phyloP scores from a whole-genome alignment of 2,113 vertebrate genomes.

The Xyliphius kryptos region DNA sequence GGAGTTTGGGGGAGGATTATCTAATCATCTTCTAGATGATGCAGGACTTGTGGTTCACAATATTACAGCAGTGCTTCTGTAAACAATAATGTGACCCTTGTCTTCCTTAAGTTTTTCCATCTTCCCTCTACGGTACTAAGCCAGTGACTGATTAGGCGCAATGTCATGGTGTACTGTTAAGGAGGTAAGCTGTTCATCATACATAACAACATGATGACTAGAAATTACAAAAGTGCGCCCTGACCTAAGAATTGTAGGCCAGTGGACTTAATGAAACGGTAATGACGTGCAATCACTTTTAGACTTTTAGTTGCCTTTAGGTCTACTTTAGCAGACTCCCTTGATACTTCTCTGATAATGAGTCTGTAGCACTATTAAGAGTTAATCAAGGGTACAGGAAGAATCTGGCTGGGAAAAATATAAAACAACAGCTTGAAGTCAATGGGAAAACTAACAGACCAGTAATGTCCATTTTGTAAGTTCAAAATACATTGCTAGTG shows the following conservation, averaged over 20 bases:
- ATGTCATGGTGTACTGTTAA: too few relatives aligned
- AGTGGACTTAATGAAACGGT: constrained; percentile 30
- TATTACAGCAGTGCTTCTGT: too few relatives aligned
- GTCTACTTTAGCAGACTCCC: constrained; percentile 20
- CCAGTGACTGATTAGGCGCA: constrained; percentile 19
- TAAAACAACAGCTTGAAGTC: constrained; percentile 8
- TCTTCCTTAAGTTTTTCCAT: too few relatives aligned
- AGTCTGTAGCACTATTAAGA: constrained; percentile 25
- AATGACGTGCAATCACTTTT: constrained; percentile 29
- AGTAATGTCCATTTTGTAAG: constrained; percentile 9
- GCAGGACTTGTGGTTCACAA: too few relatives aligned
- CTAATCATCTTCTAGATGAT: too few relatives aligned
- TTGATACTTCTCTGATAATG: constrained; percentile 20
- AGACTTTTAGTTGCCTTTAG: constrained; percentile 16
- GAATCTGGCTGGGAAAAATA: constrained; percentile 27
- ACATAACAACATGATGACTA: constrained; percentile 32
- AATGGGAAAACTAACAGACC: constrained; percentile 18
- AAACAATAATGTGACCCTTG: too few relatives aligned
- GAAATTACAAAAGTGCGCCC: constrained; percentile 16
- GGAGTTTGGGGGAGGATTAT: too few relatives aligned
- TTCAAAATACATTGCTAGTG: constrained; percentile 7
- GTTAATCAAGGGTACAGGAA: constrained; percentile 32
- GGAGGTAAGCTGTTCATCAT: constrained; percentile 19
- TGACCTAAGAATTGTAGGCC: constrained; percentile 24
- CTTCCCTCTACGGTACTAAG: too few relatives aligned